Evolutionary conservation across 2,797 vertebrate genomes (phyloP).

Genomic region (Diglossa cyanea): DNA sequence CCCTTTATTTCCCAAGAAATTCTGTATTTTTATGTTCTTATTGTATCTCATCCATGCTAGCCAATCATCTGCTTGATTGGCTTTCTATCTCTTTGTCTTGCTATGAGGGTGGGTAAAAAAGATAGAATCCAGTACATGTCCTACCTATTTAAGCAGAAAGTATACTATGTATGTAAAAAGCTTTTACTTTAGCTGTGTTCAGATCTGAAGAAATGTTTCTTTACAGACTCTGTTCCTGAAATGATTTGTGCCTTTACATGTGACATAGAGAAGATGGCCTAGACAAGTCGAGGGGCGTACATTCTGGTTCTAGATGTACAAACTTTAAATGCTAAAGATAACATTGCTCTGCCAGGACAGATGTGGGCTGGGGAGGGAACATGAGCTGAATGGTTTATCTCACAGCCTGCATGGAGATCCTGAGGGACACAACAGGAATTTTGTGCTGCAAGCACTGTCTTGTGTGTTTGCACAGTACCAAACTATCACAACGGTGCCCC

Average conservation of each 20-base stretch:
- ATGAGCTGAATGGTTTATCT: background rate
- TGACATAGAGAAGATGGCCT: background rate
- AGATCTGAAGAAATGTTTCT: background rate
- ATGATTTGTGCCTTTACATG: background rate
- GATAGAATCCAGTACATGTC: background rate
- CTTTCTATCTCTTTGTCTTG: background rate
- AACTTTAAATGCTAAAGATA: background rate
- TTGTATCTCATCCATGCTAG: background rate
- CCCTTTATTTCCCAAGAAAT: background rate
- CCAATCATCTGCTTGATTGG: background rate
- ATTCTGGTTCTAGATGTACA: background rate
- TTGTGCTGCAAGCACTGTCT: background rate
- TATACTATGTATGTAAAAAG: background rate
- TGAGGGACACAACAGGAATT: background rate
- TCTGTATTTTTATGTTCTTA: background rate
- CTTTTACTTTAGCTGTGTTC: background rate
- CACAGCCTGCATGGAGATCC: background rate
- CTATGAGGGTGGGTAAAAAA: background rate
- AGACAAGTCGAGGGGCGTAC: background rate
- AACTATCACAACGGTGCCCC: background rate
- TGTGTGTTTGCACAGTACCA: background rate
- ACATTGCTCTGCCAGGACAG: background rate
- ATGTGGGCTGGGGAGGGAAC: background rate
- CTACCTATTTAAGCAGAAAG: background rate
- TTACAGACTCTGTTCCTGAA: background rate